Evolutionary conservation across 2,888 invertebrate species (phyloP).

Genomic region (Parnassius smintheus): DNA sequence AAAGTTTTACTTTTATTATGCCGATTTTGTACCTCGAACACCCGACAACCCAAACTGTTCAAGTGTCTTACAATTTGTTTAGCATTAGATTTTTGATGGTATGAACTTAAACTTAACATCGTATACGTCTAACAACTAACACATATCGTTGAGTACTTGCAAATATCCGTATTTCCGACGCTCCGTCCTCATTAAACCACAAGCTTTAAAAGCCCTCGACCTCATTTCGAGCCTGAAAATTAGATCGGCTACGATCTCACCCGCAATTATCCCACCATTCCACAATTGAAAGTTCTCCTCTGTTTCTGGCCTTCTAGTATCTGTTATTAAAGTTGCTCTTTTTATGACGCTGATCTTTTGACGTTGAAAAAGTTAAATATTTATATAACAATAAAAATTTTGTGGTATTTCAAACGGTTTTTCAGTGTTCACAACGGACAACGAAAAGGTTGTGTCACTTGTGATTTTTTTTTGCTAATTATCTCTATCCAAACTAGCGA

Average conservation of each 20-base stretch:
- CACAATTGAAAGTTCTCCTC: slow-evolving; percentile 6
- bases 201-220: slow-evolving; percentile 22
- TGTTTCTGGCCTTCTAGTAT: neutral
- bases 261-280: slow-evolving; percentile 17
- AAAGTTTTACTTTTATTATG: no score
- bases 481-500: no score
- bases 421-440: no score
- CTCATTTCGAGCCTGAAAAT: slow-evolving; percentile 21
- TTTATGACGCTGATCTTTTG: neutral
- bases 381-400: no score
- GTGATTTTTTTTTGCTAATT: no score
- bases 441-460: no score
- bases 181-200: slow-evolving; percentile 22
- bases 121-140: neutral
- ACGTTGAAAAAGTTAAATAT: no score
- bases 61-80: no score
- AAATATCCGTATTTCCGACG: slow-evolving; percentile 17
- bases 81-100: no score
- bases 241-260: slow-evolving; percentile 21
- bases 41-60: no score
- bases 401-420: no score
- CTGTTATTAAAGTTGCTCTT: slow-evolving; percentile 3
- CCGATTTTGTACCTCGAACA: no score
- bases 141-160: slow-evolving; percentile 18
- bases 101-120: neutral